A percentile compares a stretch with the other conserved stretches of the same genome.
Conservation (phyloP, 2,797 vertebrate species). For the Luscinia luscinia region DNA sequence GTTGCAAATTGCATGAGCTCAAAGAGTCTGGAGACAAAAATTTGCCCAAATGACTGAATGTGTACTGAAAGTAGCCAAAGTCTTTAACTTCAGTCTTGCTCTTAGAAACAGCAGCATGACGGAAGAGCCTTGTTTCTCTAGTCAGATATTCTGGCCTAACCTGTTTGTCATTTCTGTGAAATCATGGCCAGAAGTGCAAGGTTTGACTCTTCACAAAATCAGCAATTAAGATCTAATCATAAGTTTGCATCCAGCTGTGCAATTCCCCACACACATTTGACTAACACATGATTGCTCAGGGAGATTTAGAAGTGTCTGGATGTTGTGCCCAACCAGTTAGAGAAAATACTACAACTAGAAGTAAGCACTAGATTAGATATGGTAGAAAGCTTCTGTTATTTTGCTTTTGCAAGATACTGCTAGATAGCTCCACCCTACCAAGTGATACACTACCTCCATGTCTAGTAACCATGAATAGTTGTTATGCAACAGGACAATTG, state of each 20-base stretch:
- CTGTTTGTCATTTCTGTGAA: neutral
- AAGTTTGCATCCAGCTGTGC: rapidly evolving
- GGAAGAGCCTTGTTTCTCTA: neutral
- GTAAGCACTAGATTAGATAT: neutral
- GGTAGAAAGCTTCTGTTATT: neutral
- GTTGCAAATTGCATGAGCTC: neutral
- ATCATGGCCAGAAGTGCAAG: neutral
- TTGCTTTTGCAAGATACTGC: neutral
- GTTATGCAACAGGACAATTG: neutral
- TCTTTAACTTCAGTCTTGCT: neutral
- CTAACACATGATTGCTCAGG: neutral
- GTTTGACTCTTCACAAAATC: neutral
- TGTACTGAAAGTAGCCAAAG: neutral
- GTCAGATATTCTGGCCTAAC: neutral
- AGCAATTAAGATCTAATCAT: neutral
- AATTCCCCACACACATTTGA: neutral
- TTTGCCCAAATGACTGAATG: neutral
- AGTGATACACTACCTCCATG: neutral
- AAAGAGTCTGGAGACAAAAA: neutral
- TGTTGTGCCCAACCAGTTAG: neutral
- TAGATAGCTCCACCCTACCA: neutral
- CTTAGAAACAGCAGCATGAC: neutral
- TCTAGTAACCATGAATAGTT: neutral
- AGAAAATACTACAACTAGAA: neutral
- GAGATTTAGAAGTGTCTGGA: neutral